Evolutionary conservation across 2,113 vertebrate species (phyloP), one percentile per base, ranked within the genome.

Genomic region (Etheostoma spectabile): DNA sequence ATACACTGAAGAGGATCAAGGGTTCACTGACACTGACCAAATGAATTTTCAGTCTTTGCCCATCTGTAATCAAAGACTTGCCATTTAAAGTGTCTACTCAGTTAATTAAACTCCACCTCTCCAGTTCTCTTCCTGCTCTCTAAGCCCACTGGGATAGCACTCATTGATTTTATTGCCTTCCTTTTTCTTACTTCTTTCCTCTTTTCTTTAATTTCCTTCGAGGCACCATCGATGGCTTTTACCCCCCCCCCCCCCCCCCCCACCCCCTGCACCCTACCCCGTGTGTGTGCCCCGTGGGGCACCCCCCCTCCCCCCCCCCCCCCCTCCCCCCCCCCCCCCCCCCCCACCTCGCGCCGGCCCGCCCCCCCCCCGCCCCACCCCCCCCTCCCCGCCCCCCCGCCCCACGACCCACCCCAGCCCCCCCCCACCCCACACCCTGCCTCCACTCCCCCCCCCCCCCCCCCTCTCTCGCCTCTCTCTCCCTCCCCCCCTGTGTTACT

Each of bases 51-150:
- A 45, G 46, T 45, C 73, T 63, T n/a, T 33, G 60, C 59, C 46
- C 4, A 2, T 63, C 56, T 82, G 71, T 72, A 70, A 77, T 79
- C 74, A 79, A 76, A 75, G 38, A 21, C 45, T 49, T 49, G n/a
- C 38, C 59, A 71, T 86, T 86, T 59, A 77, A 86, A 74, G 66
- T 71, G 52, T 88, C 22, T 64, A 38, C 74, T 70, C 70, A 6
- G 19, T 78, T 90, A 65, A 86, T 90, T 87, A 83, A 80, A 77
- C 42, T 62, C 35, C 74, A 59, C 57, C 74, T 80, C 73, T 82
- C 53, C 21, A 27, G 19, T 46, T 74, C 64, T 62, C 21, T n/a
- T 35, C 57, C 19, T 59, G 35, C 46, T 81, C 18, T 80, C 49
- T 59, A 22, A 85, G 0, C 60, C 65, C 66, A n/a, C 46, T 76